Conservation (phyloP, 2,113 vertebrate genomes). For the Mesocricetus auratus region DNA sequence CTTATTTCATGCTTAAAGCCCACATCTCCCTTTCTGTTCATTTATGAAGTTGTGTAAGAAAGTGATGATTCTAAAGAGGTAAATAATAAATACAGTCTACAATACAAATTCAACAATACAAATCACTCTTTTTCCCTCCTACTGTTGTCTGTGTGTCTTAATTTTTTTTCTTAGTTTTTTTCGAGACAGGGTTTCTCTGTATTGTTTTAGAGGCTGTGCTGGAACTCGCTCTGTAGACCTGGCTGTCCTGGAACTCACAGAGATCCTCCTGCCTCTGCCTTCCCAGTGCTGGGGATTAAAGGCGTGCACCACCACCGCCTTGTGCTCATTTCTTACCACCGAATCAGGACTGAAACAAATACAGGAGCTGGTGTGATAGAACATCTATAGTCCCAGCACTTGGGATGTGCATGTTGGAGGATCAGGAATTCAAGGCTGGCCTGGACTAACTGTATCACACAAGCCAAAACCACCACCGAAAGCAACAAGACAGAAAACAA, state of each 20-base stretch:
- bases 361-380: no score
- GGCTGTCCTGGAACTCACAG: neutral
- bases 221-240: neutral
- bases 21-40: neutral
- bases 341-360: neutral
- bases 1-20: neutral
- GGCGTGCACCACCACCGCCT: neutral
- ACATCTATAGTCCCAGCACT: neutral
- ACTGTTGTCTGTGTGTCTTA: neutral
- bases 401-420: neutral
- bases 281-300: neutral
- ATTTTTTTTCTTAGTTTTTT: neutral
- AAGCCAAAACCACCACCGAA: no score
- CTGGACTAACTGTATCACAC: neutral
- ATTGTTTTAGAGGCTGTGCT: neutral
- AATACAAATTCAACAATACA: neutral
- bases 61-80: neutral
- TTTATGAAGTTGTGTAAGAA: slow-evolving; percentile 22
- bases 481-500: neutral
- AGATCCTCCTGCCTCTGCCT: neutral
- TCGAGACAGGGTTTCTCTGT: neutral
- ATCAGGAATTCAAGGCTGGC: neutral
- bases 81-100: neutral
- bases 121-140: slow-evolving; percentile 1
- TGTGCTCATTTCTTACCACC: neutral